These are phyloP conservation scores for Chelidonichthys spinosus DNA, from an alignment of 2,797 vertebrate species.

Conservation along the genomic window DNA sequence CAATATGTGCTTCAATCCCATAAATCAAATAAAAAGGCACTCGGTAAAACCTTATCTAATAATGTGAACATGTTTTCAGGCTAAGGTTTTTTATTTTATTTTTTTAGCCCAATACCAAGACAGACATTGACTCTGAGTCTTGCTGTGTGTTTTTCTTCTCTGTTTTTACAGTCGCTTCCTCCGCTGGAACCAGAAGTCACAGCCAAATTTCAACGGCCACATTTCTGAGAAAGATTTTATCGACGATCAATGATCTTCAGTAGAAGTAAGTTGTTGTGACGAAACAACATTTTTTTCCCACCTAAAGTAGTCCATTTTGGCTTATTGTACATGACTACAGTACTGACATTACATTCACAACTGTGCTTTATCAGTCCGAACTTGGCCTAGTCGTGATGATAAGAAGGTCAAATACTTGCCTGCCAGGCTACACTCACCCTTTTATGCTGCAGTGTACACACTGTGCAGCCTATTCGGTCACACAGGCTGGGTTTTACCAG, in stretches of 20 bases:
- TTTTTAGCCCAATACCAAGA: neutral
- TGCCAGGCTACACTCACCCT: conserved; percentile 8
- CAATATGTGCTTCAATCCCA: neutral
- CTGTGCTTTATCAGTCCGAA: neutral
- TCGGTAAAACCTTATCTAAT: neutral
- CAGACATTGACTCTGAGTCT: neutral
- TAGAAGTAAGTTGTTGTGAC: conserved; percentile 48
- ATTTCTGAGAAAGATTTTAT: conserved; percentile 8
- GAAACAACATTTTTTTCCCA: neutral
- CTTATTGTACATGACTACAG: neutral
- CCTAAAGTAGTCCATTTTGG: neutral
- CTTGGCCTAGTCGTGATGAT: conserved; percentile 5
- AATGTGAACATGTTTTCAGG: conserved; percentile 2
- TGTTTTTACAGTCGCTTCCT: conserved; percentile 44
- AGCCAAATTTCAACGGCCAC: neutral
- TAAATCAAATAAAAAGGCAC: conserved; percentile 8
- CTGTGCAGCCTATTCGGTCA: conserved; percentile 8
- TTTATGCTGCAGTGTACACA: conserved; percentile 32
- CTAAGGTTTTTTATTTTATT: too few species aligned
- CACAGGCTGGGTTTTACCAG: conserved; percentile 24
- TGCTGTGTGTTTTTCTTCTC: neutral
- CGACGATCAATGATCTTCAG: conserved; percentile 46
- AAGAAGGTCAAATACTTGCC: conserved; percentile 23
- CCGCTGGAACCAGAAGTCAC: conserved; percentile 10
- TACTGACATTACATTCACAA: neutral